phyloP scores from a whole-genome alignment of 2,888 invertebrate genomes.

The Apodemia zela region DNA sequence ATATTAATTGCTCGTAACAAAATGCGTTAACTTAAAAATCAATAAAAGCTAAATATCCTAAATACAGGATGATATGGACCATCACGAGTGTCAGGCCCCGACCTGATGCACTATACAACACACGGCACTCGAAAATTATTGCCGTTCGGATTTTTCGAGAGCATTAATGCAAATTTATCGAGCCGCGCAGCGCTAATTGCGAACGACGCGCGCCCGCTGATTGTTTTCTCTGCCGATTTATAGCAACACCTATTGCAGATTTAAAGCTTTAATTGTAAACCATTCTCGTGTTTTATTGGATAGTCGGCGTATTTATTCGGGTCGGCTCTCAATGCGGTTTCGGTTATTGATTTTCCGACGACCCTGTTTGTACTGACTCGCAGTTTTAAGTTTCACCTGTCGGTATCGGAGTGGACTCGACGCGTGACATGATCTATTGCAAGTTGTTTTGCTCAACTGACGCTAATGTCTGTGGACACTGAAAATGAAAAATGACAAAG shows the following conservation, averaged over 20 bases:
- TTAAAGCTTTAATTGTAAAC: slow-evolving; percentile 80
- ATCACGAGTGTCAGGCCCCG: slow-evolving; percentile 26
- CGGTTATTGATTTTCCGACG: slow-evolving; percentile 69
- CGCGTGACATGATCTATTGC: slow-evolving; percentile 44
- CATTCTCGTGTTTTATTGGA: slow-evolving; percentile 80
- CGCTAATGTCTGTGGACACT: slow-evolving; percentile 32
- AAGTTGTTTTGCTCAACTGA: slow-evolving; percentile 32
- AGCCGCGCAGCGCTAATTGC: slow-evolving; percentile 77
- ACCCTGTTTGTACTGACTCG: slow-evolving; percentile 45
- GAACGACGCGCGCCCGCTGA: slow-evolving; percentile 74
- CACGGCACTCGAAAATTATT: slow-evolving; percentile 75
- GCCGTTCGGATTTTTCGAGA: slow-evolving; percentile 76
- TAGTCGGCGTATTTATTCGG: slow-evolving; percentile 75
- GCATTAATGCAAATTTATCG: slow-evolving; percentile 81
- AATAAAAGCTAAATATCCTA: slow-evolving; percentile 17
- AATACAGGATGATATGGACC: slow-evolving; percentile 11
- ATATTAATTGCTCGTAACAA: not conserved
- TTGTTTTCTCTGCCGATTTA: slow-evolving; percentile 78
- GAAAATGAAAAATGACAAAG: slow-evolving; percentile 28
- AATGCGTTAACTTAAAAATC: slow-evolving; percentile 7
- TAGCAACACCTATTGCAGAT: slow-evolving; percentile 81
- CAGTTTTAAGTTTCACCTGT: slow-evolving; percentile 49
- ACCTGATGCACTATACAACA: slow-evolving; percentile 46
- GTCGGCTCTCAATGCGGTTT: slow-evolving; percentile 63
- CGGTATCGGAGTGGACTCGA: slow-evolving; percentile 39